A percentile compares a stretch with the other conserved stretches of the same genome.
These are phyloP conservation scores for Volucella inanis DNA, from an alignment of 2,888 invertebrate species.

Conservation along the genomic window DNA sequence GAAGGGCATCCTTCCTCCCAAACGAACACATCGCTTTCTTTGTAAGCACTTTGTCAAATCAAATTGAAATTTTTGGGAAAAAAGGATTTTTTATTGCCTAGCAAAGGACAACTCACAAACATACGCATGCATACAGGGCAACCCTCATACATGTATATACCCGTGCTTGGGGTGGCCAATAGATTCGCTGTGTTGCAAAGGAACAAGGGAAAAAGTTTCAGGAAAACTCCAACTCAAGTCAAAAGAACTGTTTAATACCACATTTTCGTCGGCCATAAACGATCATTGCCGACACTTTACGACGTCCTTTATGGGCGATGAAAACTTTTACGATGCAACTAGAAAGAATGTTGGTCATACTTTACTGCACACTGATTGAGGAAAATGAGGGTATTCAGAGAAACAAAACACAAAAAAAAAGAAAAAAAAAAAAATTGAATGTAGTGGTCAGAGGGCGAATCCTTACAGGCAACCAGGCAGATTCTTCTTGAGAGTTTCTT, in stretches of 20 bases:
- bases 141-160: slow-evolving; percentile 7
- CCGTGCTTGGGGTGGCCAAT: background rate
- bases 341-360: slow-evolving; percentile 74
- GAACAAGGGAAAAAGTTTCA: slow-evolving; percentile 39
- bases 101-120: slow-evolving; percentile 27
- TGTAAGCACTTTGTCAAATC: slow-evolving; percentile 77
- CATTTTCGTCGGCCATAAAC: slow-evolving; percentile 77
- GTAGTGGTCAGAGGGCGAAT: slow-evolving; percentile 42
- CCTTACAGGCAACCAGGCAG: slow-evolving; percentile 47
- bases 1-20: slow-evolving; percentile 42
- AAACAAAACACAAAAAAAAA: too few species aligned
- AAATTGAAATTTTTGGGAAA: slow-evolving; percentile 79
- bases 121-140: background rate
- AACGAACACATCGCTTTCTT: slow-evolving; percentile 49
- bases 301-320: slow-evolving; percentile 76
- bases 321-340: slow-evolving; percentile 74
- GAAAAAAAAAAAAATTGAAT: slow-evolving; percentile 23
- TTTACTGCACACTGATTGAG: slow-evolving; percentile 74
- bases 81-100: slow-evolving; percentile 73
- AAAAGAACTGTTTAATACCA: slow-evolving; percentile 73
- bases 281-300: slow-evolving; percentile 78
- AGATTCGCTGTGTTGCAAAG: slow-evolving; percentile 34
- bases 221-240: slow-evolving; percentile 50
- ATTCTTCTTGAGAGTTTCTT: slow-evolving; percentile 25
- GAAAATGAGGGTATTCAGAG: slow-evolving; percentile 71